Base-by-base conservation (phyloP, 1,140 invertebrate species). In the Elysia chlorotica region DNA sequence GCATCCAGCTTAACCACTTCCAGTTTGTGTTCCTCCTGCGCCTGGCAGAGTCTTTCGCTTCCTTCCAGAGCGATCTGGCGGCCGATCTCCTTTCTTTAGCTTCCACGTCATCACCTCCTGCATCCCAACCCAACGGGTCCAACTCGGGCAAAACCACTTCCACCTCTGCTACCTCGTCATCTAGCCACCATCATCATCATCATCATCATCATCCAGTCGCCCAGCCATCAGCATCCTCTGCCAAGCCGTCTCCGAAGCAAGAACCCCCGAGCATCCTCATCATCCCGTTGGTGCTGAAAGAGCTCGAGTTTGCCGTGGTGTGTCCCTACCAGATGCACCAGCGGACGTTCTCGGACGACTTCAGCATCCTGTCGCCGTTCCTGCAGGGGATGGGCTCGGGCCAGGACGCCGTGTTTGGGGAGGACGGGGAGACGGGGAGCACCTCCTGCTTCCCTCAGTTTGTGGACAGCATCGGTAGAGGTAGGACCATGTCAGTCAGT, bases 21-120 rank as follows among this genome's bases (percentile, higher is more conserved):
- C 96, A 98, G 88, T 93, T 93, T 86, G 89, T 98, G 62, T 97
- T 98, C 86, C 85, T 98, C 31, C 86, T 97, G 80, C 89, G 96
- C 59, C 88, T 96, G 59, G 89, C 92, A 30, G 96, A 98, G 87
- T 91, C 93, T n/a, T 80, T 95, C 5, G 90, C 92, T 1, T 93
- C 95, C 83, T 84, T 85, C 65, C 81, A 83, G 56, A 74, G 73
- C 31, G 79, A 84, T 85, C 85, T 97, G 35, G 91, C 92, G 23
- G 88, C 94, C 57, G 95, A 97, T 83, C 91, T 93, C 0, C 91
- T 63, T 2, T 4, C 61, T 10, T 4, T 63, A 23, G 93, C 94
- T 78, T 61, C 73, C 19, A 65, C 62, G 19, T 68, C 33, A 62
- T 62, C 61, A n/a, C n/a, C n/a, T 53, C 59, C 65, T 17, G 62